Percentiles rank a stretch among this genome's conserved stretches.
Conservation (phyloP, 1,140 invertebrate genomes). For the Neodiprion virginianus region DNA sequence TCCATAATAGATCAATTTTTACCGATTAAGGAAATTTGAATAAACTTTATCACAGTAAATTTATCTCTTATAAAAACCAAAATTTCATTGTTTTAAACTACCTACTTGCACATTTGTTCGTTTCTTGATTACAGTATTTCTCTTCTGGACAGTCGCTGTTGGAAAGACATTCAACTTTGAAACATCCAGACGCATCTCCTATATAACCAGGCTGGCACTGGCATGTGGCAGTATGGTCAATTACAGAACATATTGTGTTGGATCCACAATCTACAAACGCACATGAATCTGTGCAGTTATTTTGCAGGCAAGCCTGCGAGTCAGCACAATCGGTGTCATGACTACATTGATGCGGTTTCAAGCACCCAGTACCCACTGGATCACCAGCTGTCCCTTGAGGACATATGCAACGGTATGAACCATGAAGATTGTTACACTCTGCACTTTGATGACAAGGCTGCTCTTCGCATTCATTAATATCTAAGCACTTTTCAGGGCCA, state of each 20-base stretch:
- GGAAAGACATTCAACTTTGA: slow-evolving; percentile 82
- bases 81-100: slow-evolving; percentile 20
- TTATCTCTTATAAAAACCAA: too few relatives aligned
- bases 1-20: neutral
- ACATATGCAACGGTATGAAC: slow-evolving; percentile 82
- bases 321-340: slow-evolving; percentile 74
- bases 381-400: slow-evolving; percentile 80
- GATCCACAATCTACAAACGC: slow-evolving; percentile 70
- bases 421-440: slow-evolving; percentile 78
- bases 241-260: slow-evolving; percentile 75
- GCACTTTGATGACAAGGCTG: slow-evolving; percentile 82
- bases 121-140: slow-evolving; percentile 75
- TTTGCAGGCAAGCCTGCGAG: slow-evolving; percentile 73
- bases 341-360: slow-evolving; percentile 74
- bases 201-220: slow-evolving; percentile 79
- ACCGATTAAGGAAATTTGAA: neutral
- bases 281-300: slow-evolving; percentile 81
- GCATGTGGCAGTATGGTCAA: slow-evolving; percentile 74
- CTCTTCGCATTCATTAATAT: slow-evolving; percentile 81
- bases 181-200: slow-evolving; percentile 83
- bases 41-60: neutral
- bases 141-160: slow-evolving; percentile 78
- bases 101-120: slow-evolving; percentile 80
- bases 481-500: slow-evolving; percentile 73
- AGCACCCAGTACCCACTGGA: slow-evolving; percentile 76